Conservation (phyloP, 2,113 vertebrate genomes). For the Pteronura brasiliensis region DNA sequence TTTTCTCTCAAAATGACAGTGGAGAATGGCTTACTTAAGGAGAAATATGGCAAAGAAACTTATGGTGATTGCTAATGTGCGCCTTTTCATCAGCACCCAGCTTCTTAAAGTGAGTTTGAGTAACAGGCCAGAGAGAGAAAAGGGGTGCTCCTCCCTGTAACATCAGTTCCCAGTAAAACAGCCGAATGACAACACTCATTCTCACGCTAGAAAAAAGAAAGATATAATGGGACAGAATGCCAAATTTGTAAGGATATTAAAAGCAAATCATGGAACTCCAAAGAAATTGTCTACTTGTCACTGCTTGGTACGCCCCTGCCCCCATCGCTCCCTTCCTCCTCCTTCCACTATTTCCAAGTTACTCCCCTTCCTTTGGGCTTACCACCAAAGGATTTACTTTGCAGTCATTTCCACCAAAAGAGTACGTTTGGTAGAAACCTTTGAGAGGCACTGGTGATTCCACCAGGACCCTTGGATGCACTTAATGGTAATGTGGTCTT, state of each 20-base stretch:
- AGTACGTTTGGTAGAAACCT: background rate
- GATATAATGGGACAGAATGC: background rate
- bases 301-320: background rate
- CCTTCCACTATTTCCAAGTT: background rate
- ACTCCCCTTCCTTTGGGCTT: background rate
- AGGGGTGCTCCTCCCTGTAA: background rate
- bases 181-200: background rate
- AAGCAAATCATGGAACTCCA: background rate
- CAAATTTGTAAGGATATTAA: background rate
- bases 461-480: background rate
- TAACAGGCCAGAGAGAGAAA: background rate
- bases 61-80: background rate
- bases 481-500: background rate
- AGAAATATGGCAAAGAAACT: background rate
- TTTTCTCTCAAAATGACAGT: background rate
- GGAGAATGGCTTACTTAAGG: background rate
- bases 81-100: background rate
- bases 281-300: background rate
- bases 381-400: background rate
- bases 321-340: accelerated
- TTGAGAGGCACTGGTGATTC: background rate
- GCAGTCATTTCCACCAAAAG: background rate
- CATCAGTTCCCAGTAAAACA: background rate
- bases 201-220: background rate
- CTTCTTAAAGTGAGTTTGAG: background rate